Evolutionary conservation across 2,797 vertebrate genomes (phyloP).

Genomic region (Xenopus petersii): DNA sequence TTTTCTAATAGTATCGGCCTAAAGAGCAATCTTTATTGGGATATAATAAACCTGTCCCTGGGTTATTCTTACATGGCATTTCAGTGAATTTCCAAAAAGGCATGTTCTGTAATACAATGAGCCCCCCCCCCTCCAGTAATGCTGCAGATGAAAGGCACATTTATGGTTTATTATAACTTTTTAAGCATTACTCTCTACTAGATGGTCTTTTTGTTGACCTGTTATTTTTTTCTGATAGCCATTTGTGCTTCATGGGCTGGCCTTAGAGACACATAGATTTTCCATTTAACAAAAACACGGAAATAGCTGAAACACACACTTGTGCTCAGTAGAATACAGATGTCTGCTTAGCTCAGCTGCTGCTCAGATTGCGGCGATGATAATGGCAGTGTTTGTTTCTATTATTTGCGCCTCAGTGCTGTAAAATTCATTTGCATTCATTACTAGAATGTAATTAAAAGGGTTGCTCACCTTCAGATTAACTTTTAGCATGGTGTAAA

Average conservation of each 20-base stretch:
- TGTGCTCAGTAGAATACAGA: slow-evolving; percentile 10
- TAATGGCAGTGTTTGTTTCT: not conserved
- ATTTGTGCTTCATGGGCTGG: slow-evolving; percentile 7
- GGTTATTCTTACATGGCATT: too few relatives aligned
- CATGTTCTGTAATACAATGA: too few relatives aligned
- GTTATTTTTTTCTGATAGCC: slow-evolving; percentile 7
- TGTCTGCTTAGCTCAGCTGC: not conserved
- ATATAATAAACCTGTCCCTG: too few relatives aligned
- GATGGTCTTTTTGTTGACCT: not conserved
- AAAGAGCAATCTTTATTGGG: too few relatives aligned
- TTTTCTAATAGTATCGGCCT: too few relatives aligned
- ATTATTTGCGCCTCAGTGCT: too few relatives aligned
- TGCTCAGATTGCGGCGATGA: slow-evolving; percentile 8
- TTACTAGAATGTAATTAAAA: too few relatives aligned
- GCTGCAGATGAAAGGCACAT: slow-evolving; percentile 16
- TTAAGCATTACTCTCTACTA: not conserved
- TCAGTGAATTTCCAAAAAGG: too few relatives aligned
- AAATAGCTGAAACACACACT: slow-evolving; percentile 4
- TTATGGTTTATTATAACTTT: slow-evolving; percentile 9
- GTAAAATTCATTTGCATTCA: too few relatives aligned
- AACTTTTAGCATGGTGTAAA: too few relatives aligned
- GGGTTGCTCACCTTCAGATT: too few relatives aligned
- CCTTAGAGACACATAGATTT: slow-evolving; percentile 5
- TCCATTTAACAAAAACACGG: slow-evolving; percentile 13
- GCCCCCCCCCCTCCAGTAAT: not conserved